Base-by-base conservation (phyloP, 2,797 vertebrate species). In the Remorina albescens region DNA sequence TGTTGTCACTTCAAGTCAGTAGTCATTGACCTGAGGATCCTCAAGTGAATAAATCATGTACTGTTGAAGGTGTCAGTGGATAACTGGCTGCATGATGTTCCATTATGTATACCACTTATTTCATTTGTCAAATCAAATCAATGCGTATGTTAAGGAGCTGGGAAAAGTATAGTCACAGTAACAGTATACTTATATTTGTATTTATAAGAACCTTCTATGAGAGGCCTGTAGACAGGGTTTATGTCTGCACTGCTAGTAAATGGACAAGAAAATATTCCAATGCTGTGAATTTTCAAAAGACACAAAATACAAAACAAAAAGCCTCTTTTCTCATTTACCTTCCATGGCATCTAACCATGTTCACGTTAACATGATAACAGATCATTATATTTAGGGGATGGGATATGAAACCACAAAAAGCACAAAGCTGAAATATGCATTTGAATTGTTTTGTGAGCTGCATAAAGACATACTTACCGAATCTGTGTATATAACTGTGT, bases 11-110 rank as follows among this genome's bases (percentile, higher is more conserved):
- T 84, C 34, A 65, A 67, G 49, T 93, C 88, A 86, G 83, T 71
- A 87, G 86, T 91, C 90, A 90, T 71, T 80, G 86, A 84, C 85
- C 84, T 71, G 12, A 78, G 86, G 47, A 60, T 85, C 82, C 56
- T 76, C 65, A 25, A 56, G 62, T 28, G 53, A 71, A 62, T 83
- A 67, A 84, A 86, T 86, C 67, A 83, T 80, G 58, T 41, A 61
- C 25, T 49, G 67, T 63, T 44, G 63, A 74, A 57, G 56, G 60
- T 25, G 5, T 69, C 65, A 76, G 41, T 64, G 64, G 75, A 78
- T 70, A 51, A 78, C 76, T 63, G 59, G 78, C 61, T 15, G 53
- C 34, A 70, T 78, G 41, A 81, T 23, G 26, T n/a, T 15, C 32
- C 34, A 21, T 56, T 51, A 78, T 26, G 63, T 51, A 55, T 42